Evolutionary conservation across 2,888 invertebrate species (phyloP), one percentile per base, ranked within the genome.

Genomic region (Archaeoteleia sp.): DNA sequence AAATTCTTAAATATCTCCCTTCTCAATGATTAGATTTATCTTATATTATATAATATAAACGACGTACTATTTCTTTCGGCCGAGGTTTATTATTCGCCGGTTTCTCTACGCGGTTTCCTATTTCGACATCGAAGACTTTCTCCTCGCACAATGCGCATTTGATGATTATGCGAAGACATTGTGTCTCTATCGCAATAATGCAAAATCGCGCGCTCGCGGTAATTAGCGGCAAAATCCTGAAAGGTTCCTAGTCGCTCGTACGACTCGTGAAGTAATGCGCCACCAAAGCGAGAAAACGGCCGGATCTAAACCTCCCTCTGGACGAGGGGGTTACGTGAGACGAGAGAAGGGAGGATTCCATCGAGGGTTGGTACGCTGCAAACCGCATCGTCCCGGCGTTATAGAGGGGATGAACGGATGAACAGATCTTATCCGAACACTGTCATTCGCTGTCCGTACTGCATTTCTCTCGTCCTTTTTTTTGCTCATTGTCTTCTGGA

Each of bases 401-500:
- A 53, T 46, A 57, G 67, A 55, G 43, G 67, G 54, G 37, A 58
- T 51, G 51, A 46, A 49, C 54, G 78, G 74, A 79, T 76, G 78
- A 78, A 77, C 71, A 74, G 80, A 80, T 80, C 73, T 76, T 78
- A 79, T 80, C 79, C 76, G 72, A 35, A 71, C 73, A 73, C 74
- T 76, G 76, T 76, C 70, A 67, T 43, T 43, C 43, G 49, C 46
- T 39, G 49, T 67, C 40, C 51, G 40, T 51, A 34, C 42, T 35
- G 17, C 35, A 15, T 35, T 55, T 55, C 35, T 55, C 55, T 58
- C 65, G 12, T 40, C 15, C 40, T 43, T 63, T 63, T n/a, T 67
- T 67, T 58, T 63, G 23, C 49, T 37, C 30, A 48, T 62, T 62
- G 61, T 67, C 62, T 51, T 51, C 46, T 32, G 46, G 14, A 55